Evolutionary conservation across 2,797 vertebrate species (phyloP), one percentile per base, ranked within the genome.

Genomic region (Dromococcyx pavoninus): DNA sequence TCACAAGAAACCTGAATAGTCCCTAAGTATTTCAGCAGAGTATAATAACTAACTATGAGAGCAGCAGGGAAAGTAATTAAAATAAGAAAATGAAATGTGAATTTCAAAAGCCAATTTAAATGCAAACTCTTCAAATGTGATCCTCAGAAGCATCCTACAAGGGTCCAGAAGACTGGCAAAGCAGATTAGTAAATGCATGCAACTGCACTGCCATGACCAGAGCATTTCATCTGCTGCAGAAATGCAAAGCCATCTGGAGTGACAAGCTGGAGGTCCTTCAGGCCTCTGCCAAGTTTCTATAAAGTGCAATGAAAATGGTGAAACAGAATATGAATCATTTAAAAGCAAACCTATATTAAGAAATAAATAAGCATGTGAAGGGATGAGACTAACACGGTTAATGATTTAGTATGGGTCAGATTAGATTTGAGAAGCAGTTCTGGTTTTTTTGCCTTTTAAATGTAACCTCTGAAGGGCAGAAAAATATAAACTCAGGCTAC

Each of bases 171-270:
- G 77, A 70, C 8, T 48, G 87, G 94, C 78, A 92, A 75, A 93
- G 85, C 0, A 0, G 62, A 95, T 94, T 90, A 92, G 96, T 17
- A 89, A 96, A 95, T 66, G 86, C 94, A 95, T 73, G 54, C 76
- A 83, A 81, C 92, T 86, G 92, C 93, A 87, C 75, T 80, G 93
- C 95, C 80, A 39, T 64, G 94, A 92, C 94, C 95, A 95, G 86
- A 91, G 93, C 64, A 86, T 87, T 91, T 93, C 93, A 89, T 86
- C 87, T 94, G 96, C 94, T 91, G 81, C 16, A 69, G 91, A 96
- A 95, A 93, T 74, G 82, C 96, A 94, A 60, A 95, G 91, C 96
- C 97, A 97, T 97, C 97, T 97, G 97, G 94, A 97, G 73, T 80
- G 81, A 95, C 95, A 97, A 94, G 94, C 96, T 97, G 97, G 85